Conservation (phyloP, 2,888 invertebrate genomes). For the Mellilla xanthometata region DNA sequence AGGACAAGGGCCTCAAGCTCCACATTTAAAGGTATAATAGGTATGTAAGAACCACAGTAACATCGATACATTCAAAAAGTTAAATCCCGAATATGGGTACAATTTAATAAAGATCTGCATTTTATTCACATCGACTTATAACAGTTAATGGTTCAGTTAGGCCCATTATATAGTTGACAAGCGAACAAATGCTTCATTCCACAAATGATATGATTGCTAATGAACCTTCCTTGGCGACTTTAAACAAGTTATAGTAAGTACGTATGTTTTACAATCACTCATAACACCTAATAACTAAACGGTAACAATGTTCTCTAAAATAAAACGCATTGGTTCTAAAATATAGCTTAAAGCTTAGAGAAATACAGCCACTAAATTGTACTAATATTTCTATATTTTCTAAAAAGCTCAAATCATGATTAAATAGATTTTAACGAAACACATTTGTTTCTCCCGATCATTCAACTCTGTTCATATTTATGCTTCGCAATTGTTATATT, state of each 20-base stretch:
- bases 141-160: constrained; percentile 3
- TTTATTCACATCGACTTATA: too few relatives aligned
- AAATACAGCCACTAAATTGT: constrained; percentile 21
- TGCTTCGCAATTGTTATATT: constrained; percentile 23
- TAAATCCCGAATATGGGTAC: not conserved
- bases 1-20: constrained; percentile 15
- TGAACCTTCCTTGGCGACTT: too few relatives aligned
- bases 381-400: constrained; percentile 19
- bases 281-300: too few relatives aligned
- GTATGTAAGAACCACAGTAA: constrained; percentile 12
- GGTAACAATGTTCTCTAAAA: too few relatives aligned
- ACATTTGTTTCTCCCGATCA: not conserved
- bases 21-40: constrained; percentile 17
- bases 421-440: not conserved
- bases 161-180: constrained; percentile 12
- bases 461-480: constrained; percentile 19
- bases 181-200: not conserved
- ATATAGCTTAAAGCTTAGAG: not conserved
- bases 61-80: constrained; percentile 3
- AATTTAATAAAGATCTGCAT: too few relatives aligned
- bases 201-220: too few relatives aligned
- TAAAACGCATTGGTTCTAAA: not conserved
- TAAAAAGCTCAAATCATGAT: constrained; percentile 19
- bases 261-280: too few relatives aligned
- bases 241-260: too few relatives aligned